These are phyloP conservation scores for Serripes groenlandicus DNA, from an alignment of 2,888 invertebrate species.

Conservation along the genomic window DNA sequence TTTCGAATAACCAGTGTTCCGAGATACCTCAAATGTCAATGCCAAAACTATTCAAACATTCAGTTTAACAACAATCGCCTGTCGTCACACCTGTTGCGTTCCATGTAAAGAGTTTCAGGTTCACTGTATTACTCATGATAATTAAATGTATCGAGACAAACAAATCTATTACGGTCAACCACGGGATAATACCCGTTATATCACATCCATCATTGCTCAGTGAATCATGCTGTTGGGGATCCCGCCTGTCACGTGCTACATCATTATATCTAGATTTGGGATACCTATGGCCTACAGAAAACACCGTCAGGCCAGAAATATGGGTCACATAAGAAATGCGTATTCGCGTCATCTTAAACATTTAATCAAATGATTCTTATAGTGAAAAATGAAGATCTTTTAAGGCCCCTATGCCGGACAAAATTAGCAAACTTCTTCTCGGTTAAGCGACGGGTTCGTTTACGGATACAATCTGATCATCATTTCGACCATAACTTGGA, in stretches of 20 bases:
- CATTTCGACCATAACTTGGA: not conserved
- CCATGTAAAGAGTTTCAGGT: not conserved
- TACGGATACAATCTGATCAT: not conserved
- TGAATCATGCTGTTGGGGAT: not conserved
- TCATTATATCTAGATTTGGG: not conserved
- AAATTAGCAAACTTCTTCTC: not conserved
- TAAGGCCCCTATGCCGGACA: not conserved
- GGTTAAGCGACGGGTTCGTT: not conserved
- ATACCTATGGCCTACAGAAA: not conserved
- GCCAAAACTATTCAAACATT: not conserved
- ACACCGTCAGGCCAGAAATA: constrained; percentile 2
- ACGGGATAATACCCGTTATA: too few relatives aligned
- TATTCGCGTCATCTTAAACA: not conserved
- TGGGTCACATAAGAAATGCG: not conserved
- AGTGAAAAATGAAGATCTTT: not conserved
- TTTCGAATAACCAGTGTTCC: not conserved
- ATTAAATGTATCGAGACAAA: too few relatives aligned
- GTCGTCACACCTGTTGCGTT: not conserved
- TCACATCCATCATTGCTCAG: not conserved
- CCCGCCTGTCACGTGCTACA: not conserved
- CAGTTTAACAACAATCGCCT: not conserved
- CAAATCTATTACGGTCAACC: too few relatives aligned
- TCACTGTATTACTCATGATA: not conserved
- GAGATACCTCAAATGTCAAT: not conserved
- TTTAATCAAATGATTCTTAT: not conserved